Conservation (phyloP, 1,140 invertebrate species). For the Psilanteris sp. region DNA sequence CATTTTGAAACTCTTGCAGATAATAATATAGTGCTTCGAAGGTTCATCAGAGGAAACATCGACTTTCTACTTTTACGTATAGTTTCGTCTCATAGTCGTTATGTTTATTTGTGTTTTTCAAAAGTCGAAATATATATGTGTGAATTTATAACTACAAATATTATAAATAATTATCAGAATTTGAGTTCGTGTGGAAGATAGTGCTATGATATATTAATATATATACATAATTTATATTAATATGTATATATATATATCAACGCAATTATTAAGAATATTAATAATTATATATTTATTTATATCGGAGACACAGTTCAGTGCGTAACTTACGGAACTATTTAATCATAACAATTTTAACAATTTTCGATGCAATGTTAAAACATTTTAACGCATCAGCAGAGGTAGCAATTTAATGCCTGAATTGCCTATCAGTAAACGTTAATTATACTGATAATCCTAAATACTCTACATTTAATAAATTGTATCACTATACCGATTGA, state of each 20-base stretch:
- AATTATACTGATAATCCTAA: too few species aligned
- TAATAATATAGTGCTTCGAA: constrained; percentile 29
- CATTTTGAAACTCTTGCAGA: constrained; percentile 22
- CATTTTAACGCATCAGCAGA: constrained; percentile 1
- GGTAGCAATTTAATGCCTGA: constrained; percentile 2
- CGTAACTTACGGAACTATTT: constrained; percentile 2
- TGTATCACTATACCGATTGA: not conserved
- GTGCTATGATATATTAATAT: constrained; percentile 16
- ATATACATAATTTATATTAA: too few species aligned
- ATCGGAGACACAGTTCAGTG: constrained; percentile 4
- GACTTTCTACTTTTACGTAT: constrained; percentile 20
- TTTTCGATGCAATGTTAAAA: constrained; percentile 1
- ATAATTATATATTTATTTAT: constrained; percentile 36
- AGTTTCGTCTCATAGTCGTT: too few species aligned
- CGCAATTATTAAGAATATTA: constrained; percentile 19
- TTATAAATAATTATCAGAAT: constrained; percentile 24
- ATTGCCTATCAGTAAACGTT: constrained; percentile 2
- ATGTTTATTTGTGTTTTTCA: constrained; percentile 5
- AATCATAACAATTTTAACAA: not conserved
- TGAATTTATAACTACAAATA: constrained; percentile 15
- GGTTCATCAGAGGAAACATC: not conserved
- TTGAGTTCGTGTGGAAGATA: constrained; percentile 18
- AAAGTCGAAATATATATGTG: constrained; percentile 15
- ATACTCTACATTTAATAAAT: constrained; percentile 16
- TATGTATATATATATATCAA: too few species aligned